A percentile compares a stretch with the other conserved stretches of the same genome.
Evolutionary conservation across 1,140 invertebrate genomes (phyloP).

Genomic region (Apis florea): DNA sequence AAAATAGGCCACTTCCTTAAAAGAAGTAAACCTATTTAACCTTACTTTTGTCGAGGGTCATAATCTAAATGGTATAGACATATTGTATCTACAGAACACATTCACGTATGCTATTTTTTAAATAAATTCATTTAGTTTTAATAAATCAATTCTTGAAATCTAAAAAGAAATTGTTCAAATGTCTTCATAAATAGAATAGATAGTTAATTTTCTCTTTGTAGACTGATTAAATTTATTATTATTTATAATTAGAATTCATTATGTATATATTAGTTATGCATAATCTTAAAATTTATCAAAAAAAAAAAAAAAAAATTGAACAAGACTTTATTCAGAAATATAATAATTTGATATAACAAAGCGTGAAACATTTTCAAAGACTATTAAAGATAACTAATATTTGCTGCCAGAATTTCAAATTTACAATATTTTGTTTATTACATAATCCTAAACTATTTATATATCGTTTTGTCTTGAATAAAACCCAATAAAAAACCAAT

Average conservation of each 20-base stretch:
- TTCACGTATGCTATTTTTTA: constrained; percentile 50
- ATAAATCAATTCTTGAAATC: constrained; percentile 11
- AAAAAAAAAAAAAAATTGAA: not conserved
- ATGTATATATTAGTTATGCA: too few species aligned
- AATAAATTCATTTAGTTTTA: not conserved
- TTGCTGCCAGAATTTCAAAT: not conserved
- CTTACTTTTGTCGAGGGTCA: constrained; percentile 57
- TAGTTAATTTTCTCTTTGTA: not conserved
- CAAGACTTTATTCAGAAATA: not conserved
- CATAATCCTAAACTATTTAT: not conserved
- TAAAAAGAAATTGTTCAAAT: not conserved
- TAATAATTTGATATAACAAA: not conserved
- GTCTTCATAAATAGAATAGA: not conserved
- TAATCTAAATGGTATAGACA: constrained; percentile 55
- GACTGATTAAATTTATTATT: not conserved
- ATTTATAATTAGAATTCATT: too few species aligned
- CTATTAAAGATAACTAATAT: not conserved
- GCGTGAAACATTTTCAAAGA: not conserved
- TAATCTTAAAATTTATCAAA: not conserved
- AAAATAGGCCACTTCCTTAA: constrained; percentile 57
- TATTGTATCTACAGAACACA: constrained; percentile 15
- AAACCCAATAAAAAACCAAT: not conserved
- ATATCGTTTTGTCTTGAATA: not conserved
- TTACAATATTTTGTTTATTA: not conserved
- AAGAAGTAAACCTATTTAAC: constrained; percentile 59